phyloP scores from a whole-genome alignment of 2,797 vertebrate species.

The Chaenodraco wilsoni region DNA sequence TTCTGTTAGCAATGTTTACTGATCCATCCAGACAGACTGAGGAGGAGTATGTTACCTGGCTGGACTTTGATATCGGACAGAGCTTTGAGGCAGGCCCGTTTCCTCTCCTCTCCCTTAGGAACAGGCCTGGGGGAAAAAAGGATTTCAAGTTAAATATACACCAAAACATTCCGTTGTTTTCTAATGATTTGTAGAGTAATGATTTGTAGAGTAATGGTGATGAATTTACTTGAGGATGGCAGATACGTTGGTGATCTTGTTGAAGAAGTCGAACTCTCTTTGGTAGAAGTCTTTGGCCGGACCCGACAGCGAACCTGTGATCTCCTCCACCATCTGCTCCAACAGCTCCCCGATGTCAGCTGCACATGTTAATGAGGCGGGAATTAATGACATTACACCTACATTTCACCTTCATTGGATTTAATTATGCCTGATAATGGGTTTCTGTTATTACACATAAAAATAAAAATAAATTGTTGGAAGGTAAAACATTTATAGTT shows the following conservation, averaged over 20 bases:
- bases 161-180: neutral
- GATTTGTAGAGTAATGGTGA: accelerated
- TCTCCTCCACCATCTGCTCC: constrained; percentile 96
- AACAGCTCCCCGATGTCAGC: constrained; percentile 96
- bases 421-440: neutral
- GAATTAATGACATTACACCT: neutral
- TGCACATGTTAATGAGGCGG: constrained; percentile 51
- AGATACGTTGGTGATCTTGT: constrained; percentile 97
- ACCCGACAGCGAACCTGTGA: constrained; percentile 92
- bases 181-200: accelerated
- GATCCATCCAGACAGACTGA: neutral
- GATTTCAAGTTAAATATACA: neutral
- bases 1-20: neutral
- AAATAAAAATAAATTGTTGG: too few species aligned
- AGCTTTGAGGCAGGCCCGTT: constrained; percentile 94
- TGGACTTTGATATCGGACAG: constrained; percentile 96
- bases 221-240: constrained; percentile 93
- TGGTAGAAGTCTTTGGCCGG: constrained; percentile 98
- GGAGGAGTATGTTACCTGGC: constrained; percentile 82
- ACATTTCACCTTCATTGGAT: neutral
- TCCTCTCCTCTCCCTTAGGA: constrained; percentile 97
- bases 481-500: too few species aligned
- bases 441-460: neutral
- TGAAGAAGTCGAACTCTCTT: constrained; percentile 97
- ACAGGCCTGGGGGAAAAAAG: constrained; percentile 84